Evolutionary conservation across 2,888 invertebrate species (phyloP), one percentile per base, ranked within the genome.

Genomic region (Chaitophorus viminalis): DNA sequence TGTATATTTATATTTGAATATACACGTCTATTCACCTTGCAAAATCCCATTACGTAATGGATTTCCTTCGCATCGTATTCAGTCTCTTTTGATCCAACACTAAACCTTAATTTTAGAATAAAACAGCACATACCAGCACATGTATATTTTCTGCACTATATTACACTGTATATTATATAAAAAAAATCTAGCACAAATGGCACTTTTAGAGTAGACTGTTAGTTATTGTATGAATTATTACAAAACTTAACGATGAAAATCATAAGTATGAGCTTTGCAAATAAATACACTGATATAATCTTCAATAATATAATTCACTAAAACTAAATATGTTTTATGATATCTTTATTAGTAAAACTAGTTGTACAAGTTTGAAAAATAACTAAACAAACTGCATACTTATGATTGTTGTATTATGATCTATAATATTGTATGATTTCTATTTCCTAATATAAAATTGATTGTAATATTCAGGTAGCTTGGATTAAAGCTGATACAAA

Each of bases 401-500:
- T 84, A 76, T 84, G 83, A 65, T 84, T 84, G 39, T 39, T 84
- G 39, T 72, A 9, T n/a, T 18, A 82, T 54, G 11, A 54, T 33
- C 0, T 9, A 29, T 39, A 9, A 18, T 60, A 39, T 29, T 39
- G n/a, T 65, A 25, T 21, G 46, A n/a, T 33, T 4, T 39, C 75
- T n/a, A n/a, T n/a, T n/a, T n/a, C n/a, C n/a, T 84, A 84, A 85
- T n/a, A 68, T 11, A 52, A 11, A 9, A 31, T 52, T 33, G 68
- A 0, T 76, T 85, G 68, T 77, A n/a, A n/a, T n/a, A 68, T 82
- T 91, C 93, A 97, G 97, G 97, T 97, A 91, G 97, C 97, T 90
- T 97, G 97, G 97, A 97, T 97, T 92, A 97, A 97, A 92, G 96
- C 97, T 90, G 97, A 97, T 93, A 96, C 96, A 90, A 97, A 97